Base-by-base conservation (phyloP, 2,797 vertebrate genomes). In the Melanotaenia trifasciata region DNA sequence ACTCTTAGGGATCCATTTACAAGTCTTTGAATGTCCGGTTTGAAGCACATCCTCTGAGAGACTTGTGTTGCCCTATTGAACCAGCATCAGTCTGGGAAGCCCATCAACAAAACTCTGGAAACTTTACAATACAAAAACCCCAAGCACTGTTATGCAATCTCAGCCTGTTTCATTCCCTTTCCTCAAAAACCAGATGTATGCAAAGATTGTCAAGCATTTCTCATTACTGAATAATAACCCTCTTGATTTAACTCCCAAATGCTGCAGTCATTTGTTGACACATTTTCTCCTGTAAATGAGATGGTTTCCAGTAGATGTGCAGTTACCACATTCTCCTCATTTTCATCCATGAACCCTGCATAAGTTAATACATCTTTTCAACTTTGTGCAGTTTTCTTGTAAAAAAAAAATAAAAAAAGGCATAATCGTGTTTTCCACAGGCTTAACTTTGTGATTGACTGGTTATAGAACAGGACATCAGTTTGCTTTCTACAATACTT, bases 1-100 rank as follows among this genome's bases (percentile, higher is more conserved):
- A 72, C 67, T 81, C 72, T 16, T 50, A 70, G 58, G 72, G 85
- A 86, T 93, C 87, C 43, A 14, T 76, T 94, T 92, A 87, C 90
- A 70, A 56, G 80, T 83, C 73, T 74, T 90, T 67, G 84, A 91
- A 92, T 93, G 87, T 93, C 87, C 86, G 67, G 71, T 87, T 87
- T 83, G 72, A 89, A 81, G 66, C 61, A 85, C 80, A 89, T 93
- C 90, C 85, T 90, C 80, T 60, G 69, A 84, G 69, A 79, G 87
- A 88, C 69, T 93, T 69, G n/a, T 81, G 89, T 92, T 94, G 82
- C 82, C 1, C 58, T 13, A 13, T 30, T 64, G 78, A 85, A 76
- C 75, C 72, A 74, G 62, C 67, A 40, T 36, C 62, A 72, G 72
- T 91, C 86, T 92, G 84, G 84, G 76, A 91, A 92, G 72, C 45